These are phyloP conservation scores for Syngnathus floridae DNA, from an alignment of 2,113 vertebrate genomes.

Conservation along the genomic window DNA sequence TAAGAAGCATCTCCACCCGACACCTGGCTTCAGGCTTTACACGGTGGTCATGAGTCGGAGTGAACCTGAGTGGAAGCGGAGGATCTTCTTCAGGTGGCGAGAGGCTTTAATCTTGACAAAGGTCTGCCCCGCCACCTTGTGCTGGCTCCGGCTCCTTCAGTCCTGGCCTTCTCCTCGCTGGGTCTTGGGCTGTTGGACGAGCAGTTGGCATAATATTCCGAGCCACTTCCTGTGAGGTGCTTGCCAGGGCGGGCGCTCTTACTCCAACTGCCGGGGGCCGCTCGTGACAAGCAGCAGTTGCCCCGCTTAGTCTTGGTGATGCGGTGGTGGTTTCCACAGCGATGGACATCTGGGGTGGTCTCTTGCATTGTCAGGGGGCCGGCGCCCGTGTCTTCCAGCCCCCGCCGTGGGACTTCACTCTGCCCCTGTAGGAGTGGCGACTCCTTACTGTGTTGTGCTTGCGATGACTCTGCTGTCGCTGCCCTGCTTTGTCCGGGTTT, in stretches of 20 bases:
- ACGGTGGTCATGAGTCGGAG: slow-evolving; percentile 96
- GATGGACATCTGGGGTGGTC: slow-evolving; percentile 50
- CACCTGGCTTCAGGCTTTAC: slow-evolving; percentile 51
- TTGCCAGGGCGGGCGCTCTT: neutral
- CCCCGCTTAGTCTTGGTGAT: neutral
- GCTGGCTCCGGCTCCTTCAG: slow-evolving; percentile 61
- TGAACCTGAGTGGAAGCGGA: slow-evolving; percentile 86
- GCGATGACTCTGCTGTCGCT: slow-evolving; percentile 78
- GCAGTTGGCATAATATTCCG: slow-evolving; percentile 91
- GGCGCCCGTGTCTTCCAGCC: slow-evolving; percentile 59
- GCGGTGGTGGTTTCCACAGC: slow-evolving; percentile 9
- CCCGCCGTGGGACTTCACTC: slow-evolving; percentile 62
- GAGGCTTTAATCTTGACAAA: slow-evolving; percentile 94
- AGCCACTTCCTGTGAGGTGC: slow-evolving; percentile 76
- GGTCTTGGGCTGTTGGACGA: slow-evolving; percentile 91
- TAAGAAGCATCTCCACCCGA: no score
- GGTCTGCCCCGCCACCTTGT: slow-evolving; percentile 50
- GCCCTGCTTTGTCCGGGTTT: slow-evolving; percentile 79
- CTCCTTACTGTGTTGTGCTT: no score
- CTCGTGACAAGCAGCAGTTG: neutral
- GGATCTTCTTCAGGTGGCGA: slow-evolving; percentile 92
- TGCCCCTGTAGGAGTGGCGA: no score
- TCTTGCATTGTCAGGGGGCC: slow-evolving; percentile 68
- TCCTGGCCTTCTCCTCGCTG: slow-evolving; percentile 83
- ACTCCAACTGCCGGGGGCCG: neutral